Evolutionary conservation across 2,888 invertebrate species (phyloP).

Genomic region (Diploptera punctata): DNA sequence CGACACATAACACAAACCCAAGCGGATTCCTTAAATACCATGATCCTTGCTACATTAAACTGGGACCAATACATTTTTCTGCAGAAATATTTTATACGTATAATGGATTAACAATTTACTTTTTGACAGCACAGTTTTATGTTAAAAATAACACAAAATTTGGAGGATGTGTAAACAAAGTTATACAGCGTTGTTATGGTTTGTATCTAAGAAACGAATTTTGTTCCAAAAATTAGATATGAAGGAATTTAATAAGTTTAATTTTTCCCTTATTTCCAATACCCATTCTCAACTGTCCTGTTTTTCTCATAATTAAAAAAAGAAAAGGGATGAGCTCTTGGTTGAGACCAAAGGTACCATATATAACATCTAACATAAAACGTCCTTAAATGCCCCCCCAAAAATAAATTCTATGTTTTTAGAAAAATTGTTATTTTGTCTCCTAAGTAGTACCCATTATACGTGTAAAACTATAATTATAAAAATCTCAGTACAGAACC

Average conservation of each 20-base stretch:
- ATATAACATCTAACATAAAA: no score
- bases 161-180: conserved; percentile 11
- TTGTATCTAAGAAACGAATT: conserved; percentile 18
- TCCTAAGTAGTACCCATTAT: no score
- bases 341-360: no score
- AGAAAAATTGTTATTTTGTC: no score
- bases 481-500: no score
- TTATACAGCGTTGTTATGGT: conserved; percentile 6
- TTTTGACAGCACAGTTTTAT: conserved; percentile 32
- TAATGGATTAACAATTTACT: conserved; percentile 9
- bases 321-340: not conserved
- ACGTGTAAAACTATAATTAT: no score
- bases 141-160: conserved; percentile 33
- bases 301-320: no score
- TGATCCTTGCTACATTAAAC: not conserved
- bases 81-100: not conserved
- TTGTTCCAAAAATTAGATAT: conserved; percentile 16
- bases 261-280: not conserved
- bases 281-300: not conserved
- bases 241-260: conserved; percentile 5
- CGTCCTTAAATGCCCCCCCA: no score
- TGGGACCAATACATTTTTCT: not conserved
- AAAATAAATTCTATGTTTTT: no score
- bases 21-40: not conserved
- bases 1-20: conserved; percentile 18